Base-by-base conservation (phyloP, 2,797 vertebrate genomes). In the Heliangelus exortis region DNA sequence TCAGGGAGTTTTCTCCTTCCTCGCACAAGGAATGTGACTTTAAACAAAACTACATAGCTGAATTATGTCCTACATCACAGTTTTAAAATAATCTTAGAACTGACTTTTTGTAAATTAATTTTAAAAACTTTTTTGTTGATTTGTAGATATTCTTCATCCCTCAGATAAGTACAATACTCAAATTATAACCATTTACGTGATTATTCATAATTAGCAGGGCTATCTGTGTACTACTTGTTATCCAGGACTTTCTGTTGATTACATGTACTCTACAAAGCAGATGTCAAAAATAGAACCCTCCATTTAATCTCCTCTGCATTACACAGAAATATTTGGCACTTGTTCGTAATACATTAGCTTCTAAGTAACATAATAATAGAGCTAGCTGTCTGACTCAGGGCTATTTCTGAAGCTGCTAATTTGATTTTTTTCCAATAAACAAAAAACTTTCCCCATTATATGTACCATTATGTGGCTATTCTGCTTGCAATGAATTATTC, bases 351-450 rank as follows among this genome's bases (percentile, higher is more conserved):
- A 92, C 93, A 95, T 96, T 96, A 96, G 95, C 87, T 94, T 95
- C 92, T 91, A 92, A 96, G 96, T 95, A 96, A 96, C 91, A 91
- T 89, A 96, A 95, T 96, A 96, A 95, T 81, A 94, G 95, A 95
- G 85, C 92, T 91, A 91, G 85, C 96, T 95, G 89, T 90, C 91
- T 86, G 92, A 93, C 93, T 94, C 72, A 78, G 53, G 87, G 92
- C 94, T 96, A 94, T 96, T 94, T 95, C 91, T 94, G 92, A 95
- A 93, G 89, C 88, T 95, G 76, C 87, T 96, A 94, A 87, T 96
- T 92, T 96, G 81, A 94, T 92, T 95, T 95, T 95, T 96, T 93
- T 76, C 75, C 93, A 96, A 95, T 88, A 92, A 96, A 92, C 94
- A 92, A 83, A 93, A 93, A 95, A 90, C 82, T 96, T 96, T 66